Evolutionary conservation across 2,888 invertebrate genomes (phyloP).

Genomic region (Seira musarum): DNA sequence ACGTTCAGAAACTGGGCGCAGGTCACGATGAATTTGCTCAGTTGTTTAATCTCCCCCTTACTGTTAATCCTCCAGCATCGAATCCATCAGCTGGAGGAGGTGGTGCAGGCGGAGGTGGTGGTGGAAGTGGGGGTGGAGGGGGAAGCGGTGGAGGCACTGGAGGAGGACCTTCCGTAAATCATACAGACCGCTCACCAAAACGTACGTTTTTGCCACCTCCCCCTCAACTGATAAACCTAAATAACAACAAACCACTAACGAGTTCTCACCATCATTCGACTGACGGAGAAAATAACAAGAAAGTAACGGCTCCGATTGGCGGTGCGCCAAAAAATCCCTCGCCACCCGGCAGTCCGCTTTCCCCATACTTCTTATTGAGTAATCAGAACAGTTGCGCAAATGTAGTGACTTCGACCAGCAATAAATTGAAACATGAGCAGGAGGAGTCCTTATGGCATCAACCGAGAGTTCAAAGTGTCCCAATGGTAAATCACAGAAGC

Average conservation of each 20-base stretch:
- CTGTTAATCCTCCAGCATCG: constrained; percentile 51
- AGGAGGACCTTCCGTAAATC: constrained; percentile 47
- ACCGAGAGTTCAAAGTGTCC: constrained; percentile 57
- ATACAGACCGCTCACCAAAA: constrained; percentile 55
- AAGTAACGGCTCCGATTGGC: constrained; percentile 51
- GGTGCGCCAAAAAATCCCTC: constrained; percentile 50
- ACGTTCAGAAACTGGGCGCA: constrained; percentile 56
- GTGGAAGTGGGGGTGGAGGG: constrained; percentile 34
- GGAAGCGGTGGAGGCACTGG: constrained; percentile 39
- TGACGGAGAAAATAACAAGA: constrained; percentile 50
- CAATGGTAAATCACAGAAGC: constrained; percentile 53
- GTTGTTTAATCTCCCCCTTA: constrained; percentile 53
- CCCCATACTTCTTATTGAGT: constrained; percentile 55
- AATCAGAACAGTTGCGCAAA: constrained; percentile 57
- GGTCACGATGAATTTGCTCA: constrained; percentile 61
- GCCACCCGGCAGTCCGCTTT: constrained; percentile 55
- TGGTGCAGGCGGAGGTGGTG: constrained; percentile 6
- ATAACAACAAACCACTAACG: constrained; percentile 51
- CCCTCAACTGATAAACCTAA: constrained; percentile 55
- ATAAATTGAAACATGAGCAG: constrained; percentile 51
- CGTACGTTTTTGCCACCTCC: constrained; percentile 52
- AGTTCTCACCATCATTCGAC: constrained; percentile 37
- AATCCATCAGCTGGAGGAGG: constrained; percentile 46
- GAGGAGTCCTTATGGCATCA: constrained; percentile 51
- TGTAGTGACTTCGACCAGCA: constrained; percentile 43